Base-by-base conservation (phyloP, 2,888 invertebrate species). In the Drosophila kanekoi region DNA sequence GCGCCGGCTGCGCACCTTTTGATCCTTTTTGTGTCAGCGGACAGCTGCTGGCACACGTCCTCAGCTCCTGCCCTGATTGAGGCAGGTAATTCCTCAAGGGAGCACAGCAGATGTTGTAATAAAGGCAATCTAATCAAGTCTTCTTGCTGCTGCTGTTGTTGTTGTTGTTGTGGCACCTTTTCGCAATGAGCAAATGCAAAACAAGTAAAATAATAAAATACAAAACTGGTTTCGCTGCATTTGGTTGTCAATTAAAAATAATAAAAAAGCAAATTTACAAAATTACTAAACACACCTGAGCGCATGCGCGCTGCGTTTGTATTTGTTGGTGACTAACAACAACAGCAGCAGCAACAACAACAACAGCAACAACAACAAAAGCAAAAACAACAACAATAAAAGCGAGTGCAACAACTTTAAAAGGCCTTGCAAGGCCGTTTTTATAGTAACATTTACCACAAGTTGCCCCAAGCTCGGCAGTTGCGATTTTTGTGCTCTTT, bases 401-500 rank as follows among this genome's bases (percentile, higher is more conserved):
- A 59, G 66, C 83, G 80, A 74, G 85, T 85, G 86, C 86, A 82
- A 79, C 87, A 88, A 86, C 83, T 86, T 88, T 88, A 90, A 89
- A 90, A 90, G 90, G 90, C 90, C 90, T 90, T 90, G 90, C 90
- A 90, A 90, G 90, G 90, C 85, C 90, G 90, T 89, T 84, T 75
- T 51, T 74, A 67, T 72, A 72, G 51, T 65, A 62, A 63, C 58
- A 75, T 72, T 75, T 72, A 69, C 48, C 58, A 47, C 64, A 56
- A 70, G 11, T 18, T 28, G 38, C 28, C 38, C 44, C 28, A 47
- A 56, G 44, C 48, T 16, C 52, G 35, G 38, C 54, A 28, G 45
- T 60, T 38, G 43, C 35, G 51, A 38, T 65, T 49, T 44, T 13
- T 48, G 23, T 40, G 48, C 35, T 40, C 10, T 49, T 60, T 45